Evolutionary conservation across 2,888 invertebrate species (phyloP).

Genomic region (Ptycholaimellus sp.): DNA sequence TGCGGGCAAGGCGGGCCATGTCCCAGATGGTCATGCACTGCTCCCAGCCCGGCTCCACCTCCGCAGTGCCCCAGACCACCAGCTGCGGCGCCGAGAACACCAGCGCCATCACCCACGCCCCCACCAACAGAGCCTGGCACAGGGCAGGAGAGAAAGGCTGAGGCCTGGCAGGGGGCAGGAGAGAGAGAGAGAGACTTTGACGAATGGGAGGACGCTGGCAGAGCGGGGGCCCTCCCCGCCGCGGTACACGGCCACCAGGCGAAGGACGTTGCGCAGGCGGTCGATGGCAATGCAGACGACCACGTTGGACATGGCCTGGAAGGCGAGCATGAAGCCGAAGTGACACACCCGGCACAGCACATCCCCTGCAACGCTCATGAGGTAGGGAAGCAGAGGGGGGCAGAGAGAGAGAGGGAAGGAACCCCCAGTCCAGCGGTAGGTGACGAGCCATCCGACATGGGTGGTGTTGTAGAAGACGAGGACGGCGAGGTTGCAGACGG

Average conservation of each 20-base stretch:
- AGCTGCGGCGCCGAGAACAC: neutral
- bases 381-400: no score
- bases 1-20: no score
- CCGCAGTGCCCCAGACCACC: neutral
- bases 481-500: neutral
- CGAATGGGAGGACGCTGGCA: no score
- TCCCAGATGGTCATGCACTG: no score
- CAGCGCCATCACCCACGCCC: slow-evolving; percentile 2
- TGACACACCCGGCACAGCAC: slow-evolving; percentile 1
- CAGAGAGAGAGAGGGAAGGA: slow-evolving; percentile 15
- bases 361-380: neutral
- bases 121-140: neutral
- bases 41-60: neutral
- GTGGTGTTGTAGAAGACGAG: neutral
- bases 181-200: no score
- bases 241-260: no score
- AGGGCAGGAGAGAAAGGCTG: no score
- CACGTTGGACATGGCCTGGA: slow-evolving; percentile 2
- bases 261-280: slow-evolving; percentile 1
- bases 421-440: slow-evolving; percentile 8
- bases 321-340: neutral
- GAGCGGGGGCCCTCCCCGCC: no score
- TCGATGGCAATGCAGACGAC: slow-evolving; percentile 2
- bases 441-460: neutral
- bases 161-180: no score